A percentile compares a stretch with the other conserved stretches of the same genome.
Evolutionary conservation across 2,888 invertebrate genomes (phyloP).

Genomic region (Phymatocera aterrima): DNA sequence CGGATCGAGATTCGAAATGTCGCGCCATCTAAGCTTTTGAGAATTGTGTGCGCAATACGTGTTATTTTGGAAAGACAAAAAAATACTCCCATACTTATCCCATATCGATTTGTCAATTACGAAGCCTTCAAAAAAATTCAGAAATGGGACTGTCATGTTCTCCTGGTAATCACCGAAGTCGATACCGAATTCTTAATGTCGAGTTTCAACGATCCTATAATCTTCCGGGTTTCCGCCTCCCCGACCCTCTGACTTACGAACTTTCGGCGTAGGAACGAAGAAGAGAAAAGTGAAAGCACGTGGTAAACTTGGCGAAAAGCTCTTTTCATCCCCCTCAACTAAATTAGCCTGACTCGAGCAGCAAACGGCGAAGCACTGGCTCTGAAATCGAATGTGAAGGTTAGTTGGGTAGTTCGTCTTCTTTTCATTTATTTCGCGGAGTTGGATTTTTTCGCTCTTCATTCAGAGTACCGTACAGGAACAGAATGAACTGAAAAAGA

Average conservation of each 20-base stretch:
- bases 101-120: neutral
- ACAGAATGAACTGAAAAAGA: too few relatives aligned
- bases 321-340: neutral
- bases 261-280: neutral
- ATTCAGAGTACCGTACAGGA: neutral
- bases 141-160: neutral
- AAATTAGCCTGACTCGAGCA: constrained; percentile 4
- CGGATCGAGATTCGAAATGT: too few relatives aligned
- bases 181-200: neutral
- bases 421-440: neutral
- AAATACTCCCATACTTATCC: too few relatives aligned
- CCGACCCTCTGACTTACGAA: neutral
- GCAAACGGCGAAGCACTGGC: neutral
- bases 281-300: neutral
- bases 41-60: too few relatives aligned
- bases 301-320: neutral
- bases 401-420: neutral
- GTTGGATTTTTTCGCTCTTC: neutral
- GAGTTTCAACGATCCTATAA: neutral
- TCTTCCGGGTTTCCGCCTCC: neutral
- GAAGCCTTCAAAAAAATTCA: too few relatives aligned
- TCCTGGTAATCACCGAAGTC: neutral
- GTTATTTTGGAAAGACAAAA: too few relatives aligned
- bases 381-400: neutral
- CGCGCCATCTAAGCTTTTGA: too few relatives aligned